phyloP scores from a whole-genome alignment of 2,113 vertebrate genomes.

The Coregonus clupeaformis region DNA sequence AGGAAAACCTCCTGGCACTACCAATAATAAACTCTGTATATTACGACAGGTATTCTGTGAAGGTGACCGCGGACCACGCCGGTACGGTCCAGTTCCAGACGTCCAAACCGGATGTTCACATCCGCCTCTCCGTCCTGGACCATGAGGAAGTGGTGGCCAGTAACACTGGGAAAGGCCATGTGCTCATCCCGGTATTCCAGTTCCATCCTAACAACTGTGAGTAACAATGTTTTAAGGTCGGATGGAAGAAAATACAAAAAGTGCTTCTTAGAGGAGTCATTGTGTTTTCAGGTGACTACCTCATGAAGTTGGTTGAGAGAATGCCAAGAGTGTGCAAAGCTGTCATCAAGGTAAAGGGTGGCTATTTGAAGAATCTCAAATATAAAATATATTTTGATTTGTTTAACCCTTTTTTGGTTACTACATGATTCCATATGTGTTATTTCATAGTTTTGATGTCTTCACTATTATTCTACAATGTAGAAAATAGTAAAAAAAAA shows the following conservation, averaged over 20 bases:
- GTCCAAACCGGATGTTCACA: slow-evolving; percentile 75
- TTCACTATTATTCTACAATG: too few relatives aligned
- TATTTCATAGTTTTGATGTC: too few relatives aligned
- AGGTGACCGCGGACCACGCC: slow-evolving; percentile 62
- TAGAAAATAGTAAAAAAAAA: too few relatives aligned
- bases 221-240: slow-evolving; percentile 33
- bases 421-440: too few relatives aligned
- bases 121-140: slow-evolving; percentile 85
- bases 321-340: too few relatives aligned
- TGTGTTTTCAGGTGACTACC: too few relatives aligned
- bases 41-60: slow-evolving; percentile 75
- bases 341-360: too few relatives aligned
- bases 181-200: slow-evolving; percentile 80
- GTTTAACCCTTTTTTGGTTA: too few relatives aligned
- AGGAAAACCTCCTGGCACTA: background rate
- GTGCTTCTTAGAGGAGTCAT: background rate
- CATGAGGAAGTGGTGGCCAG: slow-evolving; percentile 71
- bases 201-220: slow-evolving; percentile 78
- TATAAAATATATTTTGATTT: too few relatives aligned
- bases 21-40: background rate
- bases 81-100: slow-evolving; percentile 84
- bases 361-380: too few relatives aligned
- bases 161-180: slow-evolving; percentile 77
- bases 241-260: background rate
- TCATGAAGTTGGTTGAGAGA: too few relatives aligned